Evolutionary conservation across 1,140 invertebrate species (phyloP).

Genomic region (Eulimnadia texana): DNA sequence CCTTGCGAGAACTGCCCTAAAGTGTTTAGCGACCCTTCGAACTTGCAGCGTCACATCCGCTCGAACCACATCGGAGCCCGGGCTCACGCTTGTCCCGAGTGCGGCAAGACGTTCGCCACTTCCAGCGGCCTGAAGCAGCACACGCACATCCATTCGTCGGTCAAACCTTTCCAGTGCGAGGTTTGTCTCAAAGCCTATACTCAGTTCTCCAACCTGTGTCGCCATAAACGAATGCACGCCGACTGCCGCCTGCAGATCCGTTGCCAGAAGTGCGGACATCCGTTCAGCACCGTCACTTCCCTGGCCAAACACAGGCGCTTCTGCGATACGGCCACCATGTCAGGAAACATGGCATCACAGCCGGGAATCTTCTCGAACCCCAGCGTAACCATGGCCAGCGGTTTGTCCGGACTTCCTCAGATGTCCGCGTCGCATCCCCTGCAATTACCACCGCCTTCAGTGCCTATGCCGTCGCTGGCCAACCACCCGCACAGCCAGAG

Average conservation of each 20-base stretch:
- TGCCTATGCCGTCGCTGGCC: conserved; percentile 35
- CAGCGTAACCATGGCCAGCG: background rate
- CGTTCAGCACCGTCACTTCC: conserved; percentile 72
- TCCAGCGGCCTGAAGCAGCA: conserved; percentile 97
- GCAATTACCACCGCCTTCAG: conserved; percentile 33
- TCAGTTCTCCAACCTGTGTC: conserved; percentile 97
- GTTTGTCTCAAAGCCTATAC: conserved; percentile 83
- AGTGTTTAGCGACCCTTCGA: conserved; percentile 87
- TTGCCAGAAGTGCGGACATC: conserved; percentile 81
- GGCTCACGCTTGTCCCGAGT: conserved; percentile 85
- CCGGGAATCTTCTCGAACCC: conserved; percentile 11
- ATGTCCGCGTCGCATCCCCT: conserved; percentile 13
- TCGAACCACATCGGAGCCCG: conserved; percentile 41
- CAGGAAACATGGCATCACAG: conserved; percentile 15
- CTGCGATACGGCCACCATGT: conserved; percentile 36
- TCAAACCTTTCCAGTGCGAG: conserved; percentile 95
- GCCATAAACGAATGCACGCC: conserved; percentile 97
- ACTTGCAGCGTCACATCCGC: conserved; percentile 89
- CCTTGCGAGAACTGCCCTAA: conserved; percentile 89
- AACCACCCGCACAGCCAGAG: conserved; percentile 31
- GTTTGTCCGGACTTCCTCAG: background rate
- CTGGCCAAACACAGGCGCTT: conserved; percentile 42
- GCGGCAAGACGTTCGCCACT: conserved; percentile 95
- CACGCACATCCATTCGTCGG: conserved; percentile 95
- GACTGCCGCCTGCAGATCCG: conserved; percentile 76